Evolutionary conservation across 2,888 invertebrate species (phyloP).

Genomic region (Tribolium freemani): DNA sequence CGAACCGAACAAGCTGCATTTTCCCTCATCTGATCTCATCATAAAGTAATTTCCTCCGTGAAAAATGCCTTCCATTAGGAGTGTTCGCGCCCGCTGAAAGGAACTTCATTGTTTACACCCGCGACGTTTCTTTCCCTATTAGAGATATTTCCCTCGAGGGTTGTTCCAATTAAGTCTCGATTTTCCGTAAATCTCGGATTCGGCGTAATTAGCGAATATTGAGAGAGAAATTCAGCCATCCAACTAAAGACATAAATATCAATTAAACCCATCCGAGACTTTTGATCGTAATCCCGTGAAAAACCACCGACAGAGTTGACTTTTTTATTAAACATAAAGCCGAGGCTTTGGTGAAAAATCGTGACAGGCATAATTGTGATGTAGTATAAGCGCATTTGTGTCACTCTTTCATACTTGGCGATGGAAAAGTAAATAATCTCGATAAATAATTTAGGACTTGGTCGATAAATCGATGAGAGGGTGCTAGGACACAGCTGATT

Average conservation of each 20-base stretch:
- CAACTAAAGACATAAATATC: neutral
- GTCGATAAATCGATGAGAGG: conserved; percentile 23
- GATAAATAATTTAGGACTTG: conserved; percentile 1
- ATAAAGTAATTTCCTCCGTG: conserved; percentile 23
- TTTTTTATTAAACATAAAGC: neutral
- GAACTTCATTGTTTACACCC: conserved; percentile 29
- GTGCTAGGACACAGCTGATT: neutral
- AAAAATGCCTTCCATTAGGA: conserved; percentile 18
- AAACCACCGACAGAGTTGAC: neutral
- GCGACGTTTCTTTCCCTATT: conserved; percentile 43
- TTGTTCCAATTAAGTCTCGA: conserved; percentile 48
- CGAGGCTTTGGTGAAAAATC: neutral
- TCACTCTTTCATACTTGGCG: neutral
- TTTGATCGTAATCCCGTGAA: neutral
- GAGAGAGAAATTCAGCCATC: conserved; percentile 38
- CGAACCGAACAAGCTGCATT: conserved; percentile 26
- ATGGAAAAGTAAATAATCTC: neutral
- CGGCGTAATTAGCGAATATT: conserved; percentile 50
- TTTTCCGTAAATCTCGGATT: conserved; percentile 46
- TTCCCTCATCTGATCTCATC: conserved; percentile 10
- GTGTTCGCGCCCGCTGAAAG: conserved; percentile 2
- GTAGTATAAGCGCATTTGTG: conserved; percentile 1
- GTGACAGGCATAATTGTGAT: conserved; percentile 3
- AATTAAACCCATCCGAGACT: neutral
- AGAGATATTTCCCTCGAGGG: conserved; percentile 50